Percentiles rank a stretch among this genome's conserved stretches.
These are phyloP conservation scores for Theodoxus fluviatilis DNA, from an alignment of 2,888 invertebrate genomes.

Conservation along the genomic window DNA sequence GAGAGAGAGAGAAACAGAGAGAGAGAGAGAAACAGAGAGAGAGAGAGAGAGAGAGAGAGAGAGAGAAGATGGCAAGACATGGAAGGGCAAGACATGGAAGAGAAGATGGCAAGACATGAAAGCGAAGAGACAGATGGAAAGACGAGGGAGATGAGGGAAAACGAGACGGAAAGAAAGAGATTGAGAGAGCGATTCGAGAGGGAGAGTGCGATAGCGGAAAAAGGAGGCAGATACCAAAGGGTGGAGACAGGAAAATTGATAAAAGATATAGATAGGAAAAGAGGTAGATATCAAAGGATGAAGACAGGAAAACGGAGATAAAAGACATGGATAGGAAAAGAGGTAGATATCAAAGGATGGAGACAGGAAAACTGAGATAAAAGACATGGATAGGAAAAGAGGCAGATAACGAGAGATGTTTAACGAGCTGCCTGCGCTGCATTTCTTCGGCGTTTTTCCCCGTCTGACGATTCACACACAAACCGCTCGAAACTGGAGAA, in stretches of 20 bases:
- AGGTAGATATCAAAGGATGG: background rate
- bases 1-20: background rate
- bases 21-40: constrained; percentile 5
- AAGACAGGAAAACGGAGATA: background rate
- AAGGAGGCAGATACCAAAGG: background rate
- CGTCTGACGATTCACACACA: too few relatives aligned
- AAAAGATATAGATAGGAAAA: background rate
- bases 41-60: constrained; percentile 6
- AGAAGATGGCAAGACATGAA: background rate
- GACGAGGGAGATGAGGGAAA: background rate
- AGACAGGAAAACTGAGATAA: background rate
- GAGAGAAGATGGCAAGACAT: background rate
- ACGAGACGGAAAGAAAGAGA: background rate
- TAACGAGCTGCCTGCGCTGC: too few relatives aligned
- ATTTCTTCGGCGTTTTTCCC: too few relatives aligned
- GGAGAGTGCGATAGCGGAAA: background rate
- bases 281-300: background rate
- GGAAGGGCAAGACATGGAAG: background rate
- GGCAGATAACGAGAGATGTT: background rate
- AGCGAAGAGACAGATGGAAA: background rate
- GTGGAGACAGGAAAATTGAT: background rate
- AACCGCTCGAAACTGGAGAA: too few relatives aligned
- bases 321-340: background rate
- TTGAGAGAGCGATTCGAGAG: background rate
- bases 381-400: background rate